phyloP scores from a whole-genome alignment of 2,888 invertebrate species.

The Rotaria sp. region DNA sequence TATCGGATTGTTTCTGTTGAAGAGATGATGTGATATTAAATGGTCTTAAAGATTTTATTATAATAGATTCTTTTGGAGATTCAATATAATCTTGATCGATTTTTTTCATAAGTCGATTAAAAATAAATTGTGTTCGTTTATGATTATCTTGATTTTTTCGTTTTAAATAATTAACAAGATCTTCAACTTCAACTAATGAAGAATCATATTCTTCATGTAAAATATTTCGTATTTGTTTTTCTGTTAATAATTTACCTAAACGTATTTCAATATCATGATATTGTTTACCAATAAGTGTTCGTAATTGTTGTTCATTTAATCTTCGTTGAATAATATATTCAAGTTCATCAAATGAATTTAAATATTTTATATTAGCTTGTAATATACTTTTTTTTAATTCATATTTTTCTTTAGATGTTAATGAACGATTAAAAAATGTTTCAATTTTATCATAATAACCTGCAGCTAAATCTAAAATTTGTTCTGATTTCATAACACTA shows the following conservation, averaged over 20 bases:
- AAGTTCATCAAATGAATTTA: not conserved
- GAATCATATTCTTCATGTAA: not conserved
- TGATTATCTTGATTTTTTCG: not conserved
- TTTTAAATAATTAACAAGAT: not conserved
- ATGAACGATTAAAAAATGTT: not conserved
- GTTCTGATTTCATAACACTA: not conserved
- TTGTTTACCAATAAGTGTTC: not conserved
- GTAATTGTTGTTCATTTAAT: not conserved
- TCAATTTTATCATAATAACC: not conserved
- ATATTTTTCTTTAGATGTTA: not conserved
- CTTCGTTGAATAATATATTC: not conserved
- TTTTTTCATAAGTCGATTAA: not conserved
- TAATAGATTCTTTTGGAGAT: too few relatives aligned
- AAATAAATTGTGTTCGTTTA: not conserved
- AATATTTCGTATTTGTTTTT: not conserved
- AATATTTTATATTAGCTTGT: not conserved
- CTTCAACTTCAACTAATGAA: not conserved
- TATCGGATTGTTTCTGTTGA: not conserved
- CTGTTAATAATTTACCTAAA: not conserved
- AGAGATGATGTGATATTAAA: not conserved
- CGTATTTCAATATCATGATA: not conserved
- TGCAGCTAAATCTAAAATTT: not conserved
- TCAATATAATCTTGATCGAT: not conserved
- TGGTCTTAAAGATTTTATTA: not conserved
- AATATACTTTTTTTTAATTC: not conserved